Base-by-base conservation (phyloP, 2,113 vertebrate species). In the Glareola pratincola region DNA sequence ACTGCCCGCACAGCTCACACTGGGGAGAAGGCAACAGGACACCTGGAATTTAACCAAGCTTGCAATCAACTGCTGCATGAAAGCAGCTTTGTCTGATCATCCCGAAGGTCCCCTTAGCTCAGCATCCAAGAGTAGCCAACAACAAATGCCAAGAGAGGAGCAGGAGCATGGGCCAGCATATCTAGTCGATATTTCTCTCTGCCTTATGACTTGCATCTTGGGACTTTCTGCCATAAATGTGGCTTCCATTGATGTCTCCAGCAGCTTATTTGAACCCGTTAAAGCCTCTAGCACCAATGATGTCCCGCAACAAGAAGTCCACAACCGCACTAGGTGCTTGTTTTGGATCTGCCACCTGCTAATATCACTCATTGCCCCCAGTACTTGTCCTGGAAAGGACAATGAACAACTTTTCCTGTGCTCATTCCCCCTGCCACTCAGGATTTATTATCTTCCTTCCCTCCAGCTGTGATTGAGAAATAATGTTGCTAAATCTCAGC, bases 401-500 rank as follows among this genome's bases (percentile, higher is more conserved):
- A 78, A 78, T 2, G 60, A 96, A 57, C 54, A 84, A 68, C 77
- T 95, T 78, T 56, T 94, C 80, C 48, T 57, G 39, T 67, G 50
- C 34, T 92, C 21, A 34, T 57, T 93, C 90, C 69, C 30, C 37
- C 39, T 72, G 87, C 74, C 94, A 91, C 77, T 94, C 74, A 92
- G 91, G 68, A 93, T 94, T 96, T 92, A 95, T 96, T 85, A 91
- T 90, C 94, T 91, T 95, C 39, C 66, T 95, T 94, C 57, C 56
- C 57, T 96, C 93, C 91, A 95, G 96, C 90, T 97, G 93, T 90
- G 94, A 85, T 66, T 91, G 91, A 87, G 69, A 95, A 96, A 91
- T 90, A 94, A 96, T 56, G 74, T 75, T 91, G 74, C 91, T 85
- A 93, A 96, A 90, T 94, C 77, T 93, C 94, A 82, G 51, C 66